These are phyloP conservation scores for Periparus ater DNA, from an alignment of 2,797 vertebrate genomes.

Conservation along the genomic window DNA sequence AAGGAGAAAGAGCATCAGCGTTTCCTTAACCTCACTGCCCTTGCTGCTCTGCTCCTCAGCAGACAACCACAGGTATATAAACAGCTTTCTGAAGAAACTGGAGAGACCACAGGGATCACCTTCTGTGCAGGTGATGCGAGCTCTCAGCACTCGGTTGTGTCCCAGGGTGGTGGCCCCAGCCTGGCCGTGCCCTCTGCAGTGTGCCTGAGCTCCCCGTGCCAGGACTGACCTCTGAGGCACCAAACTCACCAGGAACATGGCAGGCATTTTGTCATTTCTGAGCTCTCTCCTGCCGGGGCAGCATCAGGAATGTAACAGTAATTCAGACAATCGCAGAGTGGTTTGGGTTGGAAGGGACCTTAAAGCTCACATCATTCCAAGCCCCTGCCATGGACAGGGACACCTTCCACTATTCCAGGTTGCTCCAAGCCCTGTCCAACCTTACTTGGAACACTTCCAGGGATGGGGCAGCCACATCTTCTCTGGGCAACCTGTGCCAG, in stretches of 20 bases:
- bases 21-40: background rate
- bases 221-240: background rate
- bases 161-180: fast-evolving
- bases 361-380: background rate
- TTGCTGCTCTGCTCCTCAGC: background rate
- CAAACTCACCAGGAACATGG: too few species aligned
- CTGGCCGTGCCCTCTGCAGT: background rate
- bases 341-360: background rate
- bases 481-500: background rate
- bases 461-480: background rate
- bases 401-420: fast-evolving
- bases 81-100: background rate
- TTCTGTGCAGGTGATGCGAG: background rate
- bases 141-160: background rate
- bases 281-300: background rate
- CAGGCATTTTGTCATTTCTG: background rate
- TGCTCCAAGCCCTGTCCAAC: background rate
- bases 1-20: background rate
- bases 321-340: background rate
- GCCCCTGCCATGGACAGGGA: too few species aligned
- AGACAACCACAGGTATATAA: background rate
- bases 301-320: background rate
- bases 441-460: background rate
- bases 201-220: fast-evolving
- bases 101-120: background rate